phyloP scores from a whole-genome alignment of 1,140 invertebrate genomes.

The Drosophila lowei region DNA sequence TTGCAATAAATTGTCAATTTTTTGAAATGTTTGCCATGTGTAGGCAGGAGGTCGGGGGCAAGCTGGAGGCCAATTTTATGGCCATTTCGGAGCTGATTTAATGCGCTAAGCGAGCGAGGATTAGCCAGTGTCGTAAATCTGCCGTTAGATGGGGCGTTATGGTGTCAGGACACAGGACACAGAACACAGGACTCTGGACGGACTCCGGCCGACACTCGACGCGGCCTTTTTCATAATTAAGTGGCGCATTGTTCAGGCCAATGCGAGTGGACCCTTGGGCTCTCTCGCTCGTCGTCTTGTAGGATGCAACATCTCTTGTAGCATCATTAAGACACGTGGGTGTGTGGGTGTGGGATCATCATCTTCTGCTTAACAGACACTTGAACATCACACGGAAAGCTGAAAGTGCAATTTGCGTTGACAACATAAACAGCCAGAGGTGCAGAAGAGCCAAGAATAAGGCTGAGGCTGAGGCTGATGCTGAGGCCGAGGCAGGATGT shows the following conservation, averaged over 20 bases:
- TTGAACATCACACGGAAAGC: slow-evolving; percentile 75
- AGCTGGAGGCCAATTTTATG: slow-evolving; percentile 60
- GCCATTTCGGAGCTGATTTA: slow-evolving; percentile 75
- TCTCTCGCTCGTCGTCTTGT: too few species aligned
- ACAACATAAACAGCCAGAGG: slow-evolving; percentile 51
- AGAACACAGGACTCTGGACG: not conserved
- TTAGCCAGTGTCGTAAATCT: slow-evolving; percentile 66
- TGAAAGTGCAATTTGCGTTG: slow-evolving; percentile 73
- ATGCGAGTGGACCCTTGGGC: not conserved
- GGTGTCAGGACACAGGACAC: slow-evolving; percentile 12
- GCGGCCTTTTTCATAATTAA: slow-evolving; percentile 76
- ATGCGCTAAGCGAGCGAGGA: slow-evolving; percentile 69
- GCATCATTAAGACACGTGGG: slow-evolving; percentile 76
- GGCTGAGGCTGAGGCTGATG: not conserved
- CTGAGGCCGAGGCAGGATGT: not conserved
- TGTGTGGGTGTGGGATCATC: slow-evolving; percentile 2
- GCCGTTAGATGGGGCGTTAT: slow-evolving; percentile 51
- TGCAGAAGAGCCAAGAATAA: not conserved
- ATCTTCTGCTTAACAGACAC: slow-evolving; percentile 73
- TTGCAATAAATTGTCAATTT: slow-evolving; percentile 74
- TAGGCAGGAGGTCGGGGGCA: not conserved
- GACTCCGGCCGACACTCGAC: slow-evolving; percentile 44
- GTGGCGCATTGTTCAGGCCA: slow-evolving; percentile 56
- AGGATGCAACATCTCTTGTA: slow-evolving; percentile 41
- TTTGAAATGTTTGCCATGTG: slow-evolving; percentile 68